These are phyloP conservation scores for Eurystomus glaucurus DNA, from an alignment of 2,797 vertebrate species.

Conservation along the genomic window DNA sequence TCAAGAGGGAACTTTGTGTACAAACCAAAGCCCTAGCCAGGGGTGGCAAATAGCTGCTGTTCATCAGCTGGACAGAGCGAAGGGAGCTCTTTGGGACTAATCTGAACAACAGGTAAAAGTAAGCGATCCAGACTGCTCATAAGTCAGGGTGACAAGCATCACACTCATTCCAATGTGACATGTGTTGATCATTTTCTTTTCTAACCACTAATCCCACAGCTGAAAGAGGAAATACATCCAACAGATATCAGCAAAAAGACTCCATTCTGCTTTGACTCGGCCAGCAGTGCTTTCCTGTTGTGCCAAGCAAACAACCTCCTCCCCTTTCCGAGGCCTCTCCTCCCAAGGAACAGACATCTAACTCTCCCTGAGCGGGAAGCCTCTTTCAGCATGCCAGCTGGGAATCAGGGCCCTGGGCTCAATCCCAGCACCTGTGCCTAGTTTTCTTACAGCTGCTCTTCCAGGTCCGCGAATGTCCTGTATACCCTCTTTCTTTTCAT, in stretches of 20 bases:
- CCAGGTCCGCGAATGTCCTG: conserved; percentile 15
- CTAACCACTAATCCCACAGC: background rate
- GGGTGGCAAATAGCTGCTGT: background rate
- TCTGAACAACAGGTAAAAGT: background rate
- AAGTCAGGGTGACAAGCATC: background rate
- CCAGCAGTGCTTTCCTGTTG: background rate
- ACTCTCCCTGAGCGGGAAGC: conserved; percentile 36
- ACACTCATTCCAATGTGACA: background rate
- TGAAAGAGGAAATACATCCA: background rate
- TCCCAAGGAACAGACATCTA: conserved; percentile 46
- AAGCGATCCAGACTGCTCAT: background rate
- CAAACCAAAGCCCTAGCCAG: background rate
- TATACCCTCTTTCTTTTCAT: background rate
- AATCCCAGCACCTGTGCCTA: conserved; percentile 74
- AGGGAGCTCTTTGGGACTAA: background rate
- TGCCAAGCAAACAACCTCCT: conserved; percentile 54
- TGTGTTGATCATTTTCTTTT: background rate
- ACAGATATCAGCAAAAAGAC: background rate
- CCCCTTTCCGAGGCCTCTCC: conserved; percentile 66
- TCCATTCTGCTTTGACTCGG: background rate
- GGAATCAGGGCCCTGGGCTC: conserved; percentile 64
- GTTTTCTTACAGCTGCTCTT: conserved; percentile 70
- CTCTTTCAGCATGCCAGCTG: conserved; percentile 58
- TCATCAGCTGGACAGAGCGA: background rate
- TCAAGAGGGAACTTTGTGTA: background rate